Evolutionary conservation across 1,140 invertebrate genomes (phyloP), one percentile per base, ranked within the genome.

Genomic region (Sarcophaga bullata): DNA sequence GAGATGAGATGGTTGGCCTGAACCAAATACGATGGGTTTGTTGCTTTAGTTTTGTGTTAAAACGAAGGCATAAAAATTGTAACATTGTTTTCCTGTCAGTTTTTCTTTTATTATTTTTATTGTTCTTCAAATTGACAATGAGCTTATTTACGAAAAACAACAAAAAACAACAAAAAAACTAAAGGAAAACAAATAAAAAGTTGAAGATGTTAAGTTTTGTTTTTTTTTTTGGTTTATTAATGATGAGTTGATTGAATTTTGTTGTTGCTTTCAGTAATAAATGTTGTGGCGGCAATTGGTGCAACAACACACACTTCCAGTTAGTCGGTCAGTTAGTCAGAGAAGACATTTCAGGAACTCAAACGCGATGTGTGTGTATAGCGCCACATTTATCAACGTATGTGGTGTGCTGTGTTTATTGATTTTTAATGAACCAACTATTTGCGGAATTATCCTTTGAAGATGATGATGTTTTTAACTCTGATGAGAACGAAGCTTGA

Each of bases 381-480:
- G n/a, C 17, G n/a, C 48, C 58, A 50, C 25, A 37, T 37, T 68
- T 52, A 73, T 81, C 17, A 73, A 50, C 25, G 50, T 58, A 50
- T 73, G 49, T 73, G 72, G 68, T 49, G 68, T 49, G 81, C 19
- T 50, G 81, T 73, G 81, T 81, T 81, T 81, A 81, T 81, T 81
- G 81, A 81, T 81, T 81, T 81, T 81, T 81, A 81, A 81, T 81
- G 81, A 81, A 81, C 37, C 81, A 73, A 50, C 68, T 73, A 81
- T 81, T 50, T 81, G 72, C 81, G 81, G 81, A 81, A 75, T 73
- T 81, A 81, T 81, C 48, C 81, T 81, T 81, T 81, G 81, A 81
- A 52, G 81, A 52, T 10, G 46, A 2, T 37, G 25, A 37, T 4
- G 25, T 37, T 37, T 37, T 37, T 37, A 37, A 37, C 1, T 4